These are phyloP conservation scores for Saccostrea echinata DNA, from an alignment of 1,140 invertebrate species.

Conservation along the genomic window DNA sequence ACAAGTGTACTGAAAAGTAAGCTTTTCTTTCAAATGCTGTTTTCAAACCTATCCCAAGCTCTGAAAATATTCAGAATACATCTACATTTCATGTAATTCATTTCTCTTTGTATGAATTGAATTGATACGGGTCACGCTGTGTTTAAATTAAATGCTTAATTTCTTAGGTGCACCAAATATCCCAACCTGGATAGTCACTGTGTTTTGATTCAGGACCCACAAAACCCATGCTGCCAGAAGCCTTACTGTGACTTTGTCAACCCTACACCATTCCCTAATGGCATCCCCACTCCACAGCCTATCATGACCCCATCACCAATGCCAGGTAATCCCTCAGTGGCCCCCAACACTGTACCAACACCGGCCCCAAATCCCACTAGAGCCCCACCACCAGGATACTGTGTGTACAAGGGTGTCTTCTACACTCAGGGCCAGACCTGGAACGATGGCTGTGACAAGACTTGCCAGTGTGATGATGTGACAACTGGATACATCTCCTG, in stretches of 20 bases:
- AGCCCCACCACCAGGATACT: slow-evolving; percentile 48
- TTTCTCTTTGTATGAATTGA: too few relatives aligned
- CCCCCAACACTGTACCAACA: slow-evolving; percentile 50
- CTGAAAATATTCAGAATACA: too few relatives aligned
- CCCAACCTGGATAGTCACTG: slow-evolving; percentile 66
- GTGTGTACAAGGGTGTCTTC: slow-evolving; percentile 66
- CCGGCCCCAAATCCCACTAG: background rate
- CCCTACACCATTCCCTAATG: slow-evolving; percentile 72
- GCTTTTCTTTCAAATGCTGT: background rate
- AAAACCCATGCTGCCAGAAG: slow-evolving; percentile 68
- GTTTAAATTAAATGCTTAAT: background rate
- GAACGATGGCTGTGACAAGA: slow-evolving; percentile 63
- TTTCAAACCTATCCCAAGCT: too few relatives aligned
- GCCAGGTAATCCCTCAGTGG: slow-evolving; percentile 46
- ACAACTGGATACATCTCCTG: slow-evolving; percentile 66
- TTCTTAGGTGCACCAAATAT: slow-evolving; percentile 63
- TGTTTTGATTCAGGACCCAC: slow-evolving; percentile 67
- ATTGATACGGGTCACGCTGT: background rate
- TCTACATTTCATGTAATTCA: too few relatives aligned
- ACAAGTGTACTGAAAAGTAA: slow-evolving; percentile 65
- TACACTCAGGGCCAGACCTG: slow-evolving; percentile 61
- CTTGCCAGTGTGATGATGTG: slow-evolving; percentile 67
- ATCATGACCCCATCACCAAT: slow-evolving; percentile 52
- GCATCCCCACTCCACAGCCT: slow-evolving; percentile 66
- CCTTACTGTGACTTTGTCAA: slow-evolving; percentile 72